Conservation (phyloP, 2,888 invertebrate genomes). For the Taenaris catops region DNA sequence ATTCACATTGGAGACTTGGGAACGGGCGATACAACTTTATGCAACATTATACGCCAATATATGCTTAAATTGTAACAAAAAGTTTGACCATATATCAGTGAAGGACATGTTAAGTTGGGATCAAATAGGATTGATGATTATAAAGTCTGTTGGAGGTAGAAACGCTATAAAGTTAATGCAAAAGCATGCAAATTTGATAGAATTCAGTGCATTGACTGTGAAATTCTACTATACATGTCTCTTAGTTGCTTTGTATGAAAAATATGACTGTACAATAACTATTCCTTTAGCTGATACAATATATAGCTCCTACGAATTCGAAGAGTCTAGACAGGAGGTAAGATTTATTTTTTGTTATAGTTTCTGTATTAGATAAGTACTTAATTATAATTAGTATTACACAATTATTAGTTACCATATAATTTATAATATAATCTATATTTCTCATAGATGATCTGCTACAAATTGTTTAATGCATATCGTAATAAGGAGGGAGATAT, state of each 20-base stretch:
- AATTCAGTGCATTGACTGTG: conserved; percentile 76
- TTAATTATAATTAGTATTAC: too few relatives aligned
- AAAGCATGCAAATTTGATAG: conserved; percentile 75
- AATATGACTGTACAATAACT: conserved; percentile 50
- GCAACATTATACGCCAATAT: conserved; percentile 75
- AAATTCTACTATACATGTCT: conserved; percentile 82
- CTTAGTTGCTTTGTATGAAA: conserved; percentile 63
- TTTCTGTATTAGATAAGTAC: too few relatives aligned
- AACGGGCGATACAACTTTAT: conserved; percentile 72
- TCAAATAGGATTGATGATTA: conserved; percentile 76
- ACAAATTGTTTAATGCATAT: too few relatives aligned
- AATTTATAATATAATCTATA: too few relatives aligned
- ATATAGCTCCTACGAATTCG: conserved; percentile 54
- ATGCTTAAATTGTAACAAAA: conserved; percentile 82
- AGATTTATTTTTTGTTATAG: conserved; percentile 15
- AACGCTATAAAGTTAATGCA: conserved; percentile 78
- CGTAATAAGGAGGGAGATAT: too few relatives aligned
- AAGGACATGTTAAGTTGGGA: conserved; percentile 80
- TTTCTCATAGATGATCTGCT: too few relatives aligned
- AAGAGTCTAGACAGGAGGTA: conserved; percentile 60
- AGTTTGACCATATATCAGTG: conserved; percentile 60
- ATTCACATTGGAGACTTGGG: conserved; percentile 81
- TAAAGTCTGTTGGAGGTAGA: conserved; percentile 80
- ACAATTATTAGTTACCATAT: too few relatives aligned
- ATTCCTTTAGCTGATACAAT: conserved; percentile 56